Conservation (phyloP, 1,140 invertebrate species). For the Choristoneura fumiferana region DNA sequence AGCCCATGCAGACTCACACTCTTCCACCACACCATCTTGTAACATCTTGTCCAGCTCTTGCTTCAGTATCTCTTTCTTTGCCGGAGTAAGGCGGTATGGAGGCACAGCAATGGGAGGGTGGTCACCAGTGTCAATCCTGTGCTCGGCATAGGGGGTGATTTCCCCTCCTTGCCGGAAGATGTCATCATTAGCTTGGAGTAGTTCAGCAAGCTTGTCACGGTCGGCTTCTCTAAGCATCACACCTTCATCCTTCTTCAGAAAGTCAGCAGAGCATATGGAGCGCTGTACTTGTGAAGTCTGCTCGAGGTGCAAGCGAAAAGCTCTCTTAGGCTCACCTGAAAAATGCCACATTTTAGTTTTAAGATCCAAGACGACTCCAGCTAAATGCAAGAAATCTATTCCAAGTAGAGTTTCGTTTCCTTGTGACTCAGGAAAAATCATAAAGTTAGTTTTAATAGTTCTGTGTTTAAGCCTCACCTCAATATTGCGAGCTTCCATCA, state of each 20-base stretch:
- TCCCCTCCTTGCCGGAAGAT: conserved; percentile 8
- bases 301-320: background rate
- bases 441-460: background rate
- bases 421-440: background rate
- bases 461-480: background rate
- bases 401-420: too few species aligned
- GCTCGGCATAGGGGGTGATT: conserved; percentile 25
- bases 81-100: conserved; percentile 31
- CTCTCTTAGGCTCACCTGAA: background rate
- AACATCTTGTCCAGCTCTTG: conserved; percentile 27
- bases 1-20: too few species aligned
- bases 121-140: conserved; percentile 28
- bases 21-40: too few species aligned
- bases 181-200: background rate
- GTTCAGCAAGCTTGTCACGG: background rate
- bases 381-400: too few species aligned
- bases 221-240: background rate
- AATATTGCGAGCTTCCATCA: background rate
- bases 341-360: background rate
- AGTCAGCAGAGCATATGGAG: background rate
- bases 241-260: background rate
- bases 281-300: background rate
- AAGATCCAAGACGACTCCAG: too few species aligned
- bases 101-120: conserved; percentile 26
- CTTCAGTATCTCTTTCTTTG: conserved; percentile 23